Evolutionary conservation across 2,113 vertebrate species (phyloP).

Genomic region (Paradoxurus hermaphroditus): DNA sequence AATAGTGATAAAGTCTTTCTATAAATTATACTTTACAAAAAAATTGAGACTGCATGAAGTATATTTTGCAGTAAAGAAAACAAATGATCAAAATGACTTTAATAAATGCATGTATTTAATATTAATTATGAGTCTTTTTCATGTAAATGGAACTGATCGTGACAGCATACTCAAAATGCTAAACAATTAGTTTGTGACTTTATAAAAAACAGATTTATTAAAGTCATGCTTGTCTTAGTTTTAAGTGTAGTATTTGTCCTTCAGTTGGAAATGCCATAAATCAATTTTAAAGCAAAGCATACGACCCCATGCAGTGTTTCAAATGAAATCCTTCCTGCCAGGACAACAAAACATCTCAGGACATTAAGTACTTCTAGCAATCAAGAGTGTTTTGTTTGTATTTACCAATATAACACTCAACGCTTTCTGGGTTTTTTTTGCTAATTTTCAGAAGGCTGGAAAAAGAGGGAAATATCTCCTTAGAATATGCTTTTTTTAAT

Average conservation of each 20-base stretch:
- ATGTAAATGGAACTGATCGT: neutral
- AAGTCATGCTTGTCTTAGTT: neutral
- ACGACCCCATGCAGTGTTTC: neutral
- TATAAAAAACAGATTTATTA: neutral
- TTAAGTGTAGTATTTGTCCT: neutral
- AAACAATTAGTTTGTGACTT: neutral
- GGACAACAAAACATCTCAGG: neutral
- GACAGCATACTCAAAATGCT: neutral
- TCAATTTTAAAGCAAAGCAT: constrained; percentile 7
- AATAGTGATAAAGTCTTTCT: constrained; percentile 9
- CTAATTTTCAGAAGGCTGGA: neutral
- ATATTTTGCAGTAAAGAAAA: neutral
- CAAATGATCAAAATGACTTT: neutral
- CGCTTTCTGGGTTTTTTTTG: neutral
- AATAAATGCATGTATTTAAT: constrained; percentile 14
- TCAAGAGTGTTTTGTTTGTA: neutral
- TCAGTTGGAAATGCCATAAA: neutral
- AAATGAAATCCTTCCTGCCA: neutral
- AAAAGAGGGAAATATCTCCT: neutral
- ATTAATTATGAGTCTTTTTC: neutral
- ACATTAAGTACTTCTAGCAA: neutral
- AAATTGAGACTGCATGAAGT: neutral
- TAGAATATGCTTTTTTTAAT: neutral
- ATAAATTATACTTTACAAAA: constrained; percentile 35
- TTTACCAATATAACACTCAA: neutral